These are phyloP conservation scores for Rattus rattus DNA, from an alignment of 2,113 vertebrate species.

Conservation along the genomic window DNA sequence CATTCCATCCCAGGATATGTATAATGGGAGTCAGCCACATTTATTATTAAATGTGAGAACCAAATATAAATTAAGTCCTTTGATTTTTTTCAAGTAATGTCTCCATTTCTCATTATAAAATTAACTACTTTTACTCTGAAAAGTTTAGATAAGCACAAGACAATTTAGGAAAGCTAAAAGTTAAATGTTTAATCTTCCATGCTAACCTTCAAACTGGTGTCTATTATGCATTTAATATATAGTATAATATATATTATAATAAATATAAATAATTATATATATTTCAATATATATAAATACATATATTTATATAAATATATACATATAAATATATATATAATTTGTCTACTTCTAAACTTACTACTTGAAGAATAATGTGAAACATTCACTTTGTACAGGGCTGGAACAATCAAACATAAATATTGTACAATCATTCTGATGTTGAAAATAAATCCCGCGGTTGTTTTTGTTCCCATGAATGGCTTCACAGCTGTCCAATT, in stretches of 20 bases:
- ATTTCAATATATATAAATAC: too few relatives aligned
- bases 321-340: too few relatives aligned
- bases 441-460: conserved; percentile 1
- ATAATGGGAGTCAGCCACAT: neutral
- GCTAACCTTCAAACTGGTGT: neutral
- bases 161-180: conserved; percentile 23
- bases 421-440: conserved; percentile 41
- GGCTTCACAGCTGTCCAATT: conserved; percentile 43
- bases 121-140: conserved; percentile 21
- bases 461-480: conserved; percentile 51
- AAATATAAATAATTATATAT: neutral
- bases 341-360: conserved; percentile 39
- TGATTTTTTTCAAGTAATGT: conserved; percentile 53
- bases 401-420: conserved; percentile 47
- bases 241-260: too few relatives aligned
- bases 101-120: conserved; percentile 41
- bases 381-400: neutral
- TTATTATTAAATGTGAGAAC: conserved; percentile 21
- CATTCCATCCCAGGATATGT: conserved; percentile 40
- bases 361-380: conserved; percentile 12
- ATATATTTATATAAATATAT: too few relatives aligned
- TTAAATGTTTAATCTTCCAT: conserved; percentile 47
- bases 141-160: neutral
- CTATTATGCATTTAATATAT: neutral
- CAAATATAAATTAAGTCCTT: neutral